Conservation (phyloP, 2,888 invertebrate species). For the Caenorhabditis parvicauda region DNA sequence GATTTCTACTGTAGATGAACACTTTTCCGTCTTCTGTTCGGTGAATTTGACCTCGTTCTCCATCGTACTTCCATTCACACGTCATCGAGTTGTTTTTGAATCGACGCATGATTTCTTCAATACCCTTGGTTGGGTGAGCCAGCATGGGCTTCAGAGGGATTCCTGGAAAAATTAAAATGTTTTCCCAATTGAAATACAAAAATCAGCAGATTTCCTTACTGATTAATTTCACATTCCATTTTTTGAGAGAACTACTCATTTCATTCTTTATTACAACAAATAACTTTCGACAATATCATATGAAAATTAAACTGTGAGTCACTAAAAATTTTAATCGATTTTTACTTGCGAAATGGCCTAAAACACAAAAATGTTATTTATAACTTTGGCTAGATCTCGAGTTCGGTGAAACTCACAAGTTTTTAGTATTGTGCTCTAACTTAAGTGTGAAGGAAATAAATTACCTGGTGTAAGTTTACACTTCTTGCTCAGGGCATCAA, state of each 20-base stretch:
- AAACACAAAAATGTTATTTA: no score
- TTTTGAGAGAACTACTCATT: no score
- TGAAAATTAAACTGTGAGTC: no score
- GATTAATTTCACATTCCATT: no score
- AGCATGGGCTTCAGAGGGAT: slow-evolving; percentile 96
- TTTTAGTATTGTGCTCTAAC: no score
- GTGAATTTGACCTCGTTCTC: slow-evolving; percentile 93
- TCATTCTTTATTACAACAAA: no score
- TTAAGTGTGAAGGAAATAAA: no score
- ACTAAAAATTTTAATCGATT: no score
- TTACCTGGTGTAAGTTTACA: slow-evolving; percentile 83
- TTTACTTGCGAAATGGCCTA: no score
- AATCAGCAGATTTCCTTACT: not conserved
- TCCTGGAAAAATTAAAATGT: slow-evolving; percentile 60
- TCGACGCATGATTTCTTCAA: slow-evolving; percentile 67
- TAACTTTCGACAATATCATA: no score
- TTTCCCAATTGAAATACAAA: not conserved
- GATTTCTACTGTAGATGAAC: slow-evolving; percentile 88
- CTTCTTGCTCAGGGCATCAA: slow-evolving; percentile 74
- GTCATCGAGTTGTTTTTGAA: slow-evolving; percentile 83
- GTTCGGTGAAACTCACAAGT: no score
- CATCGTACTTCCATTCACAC: slow-evolving; percentile 99
- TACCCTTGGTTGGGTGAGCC: slow-evolving; percentile 93
- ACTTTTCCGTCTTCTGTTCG: slow-evolving; percentile 72
- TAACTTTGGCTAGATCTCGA: no score